Base-by-base conservation (phyloP, 35 echinoderm and acorn worm species). In the Diadema setosum region DNA sequence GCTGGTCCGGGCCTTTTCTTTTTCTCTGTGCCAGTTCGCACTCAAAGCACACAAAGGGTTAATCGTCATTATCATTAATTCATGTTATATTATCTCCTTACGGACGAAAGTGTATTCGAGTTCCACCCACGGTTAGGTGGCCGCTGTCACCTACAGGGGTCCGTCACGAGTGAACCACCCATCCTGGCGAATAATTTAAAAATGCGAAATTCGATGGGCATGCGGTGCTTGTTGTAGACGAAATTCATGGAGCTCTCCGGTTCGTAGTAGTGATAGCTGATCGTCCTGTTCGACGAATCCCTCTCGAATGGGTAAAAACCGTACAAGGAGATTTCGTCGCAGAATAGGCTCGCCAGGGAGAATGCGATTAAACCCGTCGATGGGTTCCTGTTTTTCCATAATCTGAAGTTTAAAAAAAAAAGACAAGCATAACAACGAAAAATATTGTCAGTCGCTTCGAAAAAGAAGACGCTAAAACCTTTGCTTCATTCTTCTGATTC, bases 251-350 rank as follows among this genome's bases (percentile, higher is more conserved):
- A 65, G 36, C 61, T 65, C 11, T 76, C 25, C 6, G 70, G 70
- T 63, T 75, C 70, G 70, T 76, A 85, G 29, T 85, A 85, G 32
- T 85, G 83, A 20, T 61, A 63, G 26, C 35, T 18, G 5, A 85
- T 85, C n/a, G 50, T 85, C 36, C 36, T 25, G 65, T 85, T 85
- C 15, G 17, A 9, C 3, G 83, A 12, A 41, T 64, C 83, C 7
- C 44, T 24, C 26, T 37, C 18, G 83, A 85, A 85, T 9, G 83
- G 83, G 32, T 85, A 85, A 41, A 85, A 85, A 2, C 83, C 83
- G 58, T 65, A 85, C 21, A 85, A 58, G 4, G 36, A 60, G 52
- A 85, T 64, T 41, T 85, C 32, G 14, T 85, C 83, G 27, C 83
- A 85, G 56, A 85, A 39, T n/a, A 61, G 83, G 12, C 36, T 32